phyloP scores from a whole-genome alignment of 2,888 invertebrate genomes.

The Acronicta alni region DNA sequence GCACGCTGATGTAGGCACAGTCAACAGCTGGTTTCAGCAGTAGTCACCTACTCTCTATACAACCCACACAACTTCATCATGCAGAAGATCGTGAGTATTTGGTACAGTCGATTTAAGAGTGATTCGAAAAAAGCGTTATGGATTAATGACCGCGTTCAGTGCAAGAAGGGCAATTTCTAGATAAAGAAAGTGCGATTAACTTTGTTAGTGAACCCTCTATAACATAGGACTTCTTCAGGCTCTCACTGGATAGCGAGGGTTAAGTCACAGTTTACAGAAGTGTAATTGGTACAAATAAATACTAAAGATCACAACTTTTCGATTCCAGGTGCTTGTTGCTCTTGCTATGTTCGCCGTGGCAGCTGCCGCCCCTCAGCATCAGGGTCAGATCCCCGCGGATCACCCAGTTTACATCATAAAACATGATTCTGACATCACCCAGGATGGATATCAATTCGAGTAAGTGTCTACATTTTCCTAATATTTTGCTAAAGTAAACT shows the following conservation, averaged over 20 bases:
- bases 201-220: no score
- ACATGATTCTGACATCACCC: conserved; percentile 44
- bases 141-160: neutral
- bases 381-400: conserved; percentile 44
- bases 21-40: conserved; percentile 39
- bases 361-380: conserved; percentile 65
- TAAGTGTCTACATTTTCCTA: conserved; percentile 31
- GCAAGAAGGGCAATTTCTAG: neutral
- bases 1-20: conserved; percentile 31
- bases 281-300: neutral
- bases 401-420: conserved; percentile 60
- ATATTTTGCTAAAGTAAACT: neutral
- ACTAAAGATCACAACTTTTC: neutral
- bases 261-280: no score
- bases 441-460: conserved; percentile 55
- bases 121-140: neutral
- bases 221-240: no score
- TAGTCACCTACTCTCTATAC: conserved; percentile 34
- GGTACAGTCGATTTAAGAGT: neutral
- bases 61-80: conserved; percentile 41
- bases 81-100: conserved; percentile 59
- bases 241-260: no score
- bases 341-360: conserved; percentile 67
- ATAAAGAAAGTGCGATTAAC: neutral
- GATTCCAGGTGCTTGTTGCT: conserved; percentile 46